A percentile compares a stretch with the other conserved stretches of the same genome.
phyloP scores from a whole-genome alignment of 2,113 vertebrate genomes.

The Eclectus roratus region DNA sequence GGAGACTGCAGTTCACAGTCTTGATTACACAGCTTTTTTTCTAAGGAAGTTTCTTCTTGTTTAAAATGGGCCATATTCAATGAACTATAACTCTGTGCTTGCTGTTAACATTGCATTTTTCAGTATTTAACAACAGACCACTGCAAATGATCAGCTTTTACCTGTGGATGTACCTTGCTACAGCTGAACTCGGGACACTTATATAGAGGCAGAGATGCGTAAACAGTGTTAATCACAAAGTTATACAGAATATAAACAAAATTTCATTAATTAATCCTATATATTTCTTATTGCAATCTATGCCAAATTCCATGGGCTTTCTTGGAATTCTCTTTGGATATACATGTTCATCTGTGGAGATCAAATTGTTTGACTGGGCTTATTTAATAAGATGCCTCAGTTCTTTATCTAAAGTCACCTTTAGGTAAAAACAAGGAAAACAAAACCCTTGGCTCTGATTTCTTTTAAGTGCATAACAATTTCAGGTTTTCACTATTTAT shows the following conservation, averaged over 20 bases:
- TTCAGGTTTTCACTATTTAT: neutral
- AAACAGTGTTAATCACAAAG: neutral
- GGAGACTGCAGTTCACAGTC: neutral
- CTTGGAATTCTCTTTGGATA: neutral
- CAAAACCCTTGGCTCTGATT: neutral
- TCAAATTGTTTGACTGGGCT: neutral
- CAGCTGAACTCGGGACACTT: no score
- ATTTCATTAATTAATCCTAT: neutral
- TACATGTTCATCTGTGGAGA: neutral
- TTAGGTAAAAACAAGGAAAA: neutral
- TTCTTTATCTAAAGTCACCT: neutral
- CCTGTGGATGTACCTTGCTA: neutral
- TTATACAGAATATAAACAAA: neutral
- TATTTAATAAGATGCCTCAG: neutral
- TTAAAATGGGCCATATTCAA: neutral
- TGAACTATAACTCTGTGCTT: neutral
- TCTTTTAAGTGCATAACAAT: neutral
- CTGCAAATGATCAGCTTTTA: neutral
- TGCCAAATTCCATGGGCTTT: neutral
- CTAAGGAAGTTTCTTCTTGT: neutral
- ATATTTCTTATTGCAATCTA: neutral
- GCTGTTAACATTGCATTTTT: neutral
- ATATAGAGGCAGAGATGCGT: fast-evolving
- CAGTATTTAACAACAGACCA: neutral
- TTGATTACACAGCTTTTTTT: neutral